These are phyloP conservation scores for Cartodere bifasciata DNA, from an alignment of 2,888 invertebrate species.

Conservation along the genomic window DNA sequence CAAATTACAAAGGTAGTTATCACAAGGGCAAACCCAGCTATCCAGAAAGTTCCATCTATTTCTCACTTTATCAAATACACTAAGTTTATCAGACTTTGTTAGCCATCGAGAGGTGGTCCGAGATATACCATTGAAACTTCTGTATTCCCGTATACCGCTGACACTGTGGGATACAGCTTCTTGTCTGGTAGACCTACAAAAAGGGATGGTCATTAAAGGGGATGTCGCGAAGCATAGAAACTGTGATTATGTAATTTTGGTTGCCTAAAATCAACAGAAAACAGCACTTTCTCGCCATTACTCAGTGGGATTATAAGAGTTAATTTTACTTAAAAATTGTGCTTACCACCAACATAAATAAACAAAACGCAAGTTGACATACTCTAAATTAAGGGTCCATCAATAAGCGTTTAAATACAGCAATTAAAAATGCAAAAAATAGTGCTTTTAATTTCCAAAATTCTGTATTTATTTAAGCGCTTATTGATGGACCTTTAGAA, in stretches of 20 bases:
- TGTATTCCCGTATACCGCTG: constrained; percentile 97
- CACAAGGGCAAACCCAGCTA: constrained; percentile 36
- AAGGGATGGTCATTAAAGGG: constrained; percentile 8
- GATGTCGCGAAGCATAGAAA: not conserved
- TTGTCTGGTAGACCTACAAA: constrained; percentile 78
- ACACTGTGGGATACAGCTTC: constrained; percentile 87
- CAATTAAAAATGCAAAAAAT: no score
- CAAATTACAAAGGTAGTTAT: no score
- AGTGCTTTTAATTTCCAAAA: no score
- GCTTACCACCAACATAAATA: no score
- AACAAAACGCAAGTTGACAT: no score
- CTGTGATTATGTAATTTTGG: constrained; percentile 1
- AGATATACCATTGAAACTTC: constrained; percentile 99
- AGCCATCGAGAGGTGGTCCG: constrained; percentile 93
- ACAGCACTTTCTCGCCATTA: not conserved
- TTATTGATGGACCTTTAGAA: no score
- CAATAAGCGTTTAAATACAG: no score
- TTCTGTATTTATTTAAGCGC: no score
- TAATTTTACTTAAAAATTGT: no score
- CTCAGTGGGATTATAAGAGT: no score
- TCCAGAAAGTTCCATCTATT: constrained; percentile 23
- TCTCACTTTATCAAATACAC: constrained; percentile 15
- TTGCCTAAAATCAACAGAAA: not conserved
- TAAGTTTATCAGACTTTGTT: constrained; percentile 33
- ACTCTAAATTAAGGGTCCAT: no score